Conservation (phyloP, 2,797 vertebrate species). For the Poeciliopsis infans region DNA sequence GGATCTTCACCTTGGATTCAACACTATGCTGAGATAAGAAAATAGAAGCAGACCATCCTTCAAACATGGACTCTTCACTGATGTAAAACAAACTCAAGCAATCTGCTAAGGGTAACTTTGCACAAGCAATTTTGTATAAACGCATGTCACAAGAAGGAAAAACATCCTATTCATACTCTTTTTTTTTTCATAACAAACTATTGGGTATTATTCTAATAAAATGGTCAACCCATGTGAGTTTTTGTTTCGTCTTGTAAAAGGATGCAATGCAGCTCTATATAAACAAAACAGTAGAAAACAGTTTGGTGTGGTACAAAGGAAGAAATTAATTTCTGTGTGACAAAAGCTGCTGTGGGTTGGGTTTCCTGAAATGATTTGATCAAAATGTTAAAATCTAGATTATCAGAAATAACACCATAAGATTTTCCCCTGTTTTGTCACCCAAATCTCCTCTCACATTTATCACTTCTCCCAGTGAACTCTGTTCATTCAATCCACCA, state of each 20-base stretch:
- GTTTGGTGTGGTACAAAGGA: neutral
- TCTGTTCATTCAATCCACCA: constrained; percentile 13
- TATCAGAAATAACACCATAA: neutral
- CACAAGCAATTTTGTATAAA: neutral
- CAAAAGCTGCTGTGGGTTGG: neutral
- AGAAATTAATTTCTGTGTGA: neutral
- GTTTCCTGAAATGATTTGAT: neutral
- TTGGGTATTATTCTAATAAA: neutral
- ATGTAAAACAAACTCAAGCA: neutral
- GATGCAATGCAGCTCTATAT: neutral
- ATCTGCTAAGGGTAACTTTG: neutral
- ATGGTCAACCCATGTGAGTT: neutral
- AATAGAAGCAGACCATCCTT: neutral
- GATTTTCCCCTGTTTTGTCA: constrained; percentile 19
- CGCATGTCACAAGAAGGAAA: neutral
- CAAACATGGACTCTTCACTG: neutral
- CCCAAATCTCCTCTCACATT: constrained; percentile 33
- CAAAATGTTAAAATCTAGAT: neutral
- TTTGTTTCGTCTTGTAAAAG: neutral
- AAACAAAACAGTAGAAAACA: neutral
- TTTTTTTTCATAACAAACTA: neutral
- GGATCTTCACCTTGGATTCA: neutral
- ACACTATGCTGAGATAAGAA: neutral
- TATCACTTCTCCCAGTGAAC: constrained; percentile 25
- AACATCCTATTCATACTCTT: neutral